phyloP scores from a whole-genome alignment of 2,888 invertebrate genomes.

The Lypha dubia region DNA sequence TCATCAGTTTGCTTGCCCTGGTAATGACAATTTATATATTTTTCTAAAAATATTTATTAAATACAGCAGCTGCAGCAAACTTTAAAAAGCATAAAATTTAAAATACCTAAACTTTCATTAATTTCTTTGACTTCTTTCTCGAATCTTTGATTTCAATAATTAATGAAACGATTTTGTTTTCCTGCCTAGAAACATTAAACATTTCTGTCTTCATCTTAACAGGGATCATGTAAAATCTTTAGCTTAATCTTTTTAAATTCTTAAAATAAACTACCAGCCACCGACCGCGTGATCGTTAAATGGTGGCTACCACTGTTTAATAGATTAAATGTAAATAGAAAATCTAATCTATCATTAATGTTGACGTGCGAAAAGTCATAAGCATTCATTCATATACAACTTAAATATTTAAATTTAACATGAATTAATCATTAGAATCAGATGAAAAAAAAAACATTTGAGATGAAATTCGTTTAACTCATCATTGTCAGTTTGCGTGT shows the following conservation, averaged over 20 bases:
- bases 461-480: conserved; percentile 44
- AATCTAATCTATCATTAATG: conserved; percentile 61
- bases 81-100: not conserved
- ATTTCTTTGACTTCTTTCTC: not conserved
- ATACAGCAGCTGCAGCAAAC: not conserved
- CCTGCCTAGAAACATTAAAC: not conserved
- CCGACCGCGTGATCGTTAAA: conserved; percentile 20
- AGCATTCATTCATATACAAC: conserved; percentile 56
- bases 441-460: conserved; percentile 8
- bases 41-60: not conserved
- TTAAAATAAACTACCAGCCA: conserved; percentile 15
- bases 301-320: conserved; percentile 24
- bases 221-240: not conserved
- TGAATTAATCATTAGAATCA: conserved; percentile 65
- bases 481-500: conserved; percentile 71
- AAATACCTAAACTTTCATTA: not conserved
- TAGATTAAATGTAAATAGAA: conserved; percentile 7
- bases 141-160: not conserved
- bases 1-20: too few relatives aligned
- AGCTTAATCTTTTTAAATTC: conserved; percentile 14
- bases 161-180: conserved; percentile 26
- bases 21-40: too few relatives aligned
- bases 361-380: conserved; percentile 67
- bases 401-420: conserved; percentile 61
- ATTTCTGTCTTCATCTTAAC: not conserved